phyloP scores from a whole-genome alignment of 2,888 invertebrate species.

The Dynastes tityus region DNA sequence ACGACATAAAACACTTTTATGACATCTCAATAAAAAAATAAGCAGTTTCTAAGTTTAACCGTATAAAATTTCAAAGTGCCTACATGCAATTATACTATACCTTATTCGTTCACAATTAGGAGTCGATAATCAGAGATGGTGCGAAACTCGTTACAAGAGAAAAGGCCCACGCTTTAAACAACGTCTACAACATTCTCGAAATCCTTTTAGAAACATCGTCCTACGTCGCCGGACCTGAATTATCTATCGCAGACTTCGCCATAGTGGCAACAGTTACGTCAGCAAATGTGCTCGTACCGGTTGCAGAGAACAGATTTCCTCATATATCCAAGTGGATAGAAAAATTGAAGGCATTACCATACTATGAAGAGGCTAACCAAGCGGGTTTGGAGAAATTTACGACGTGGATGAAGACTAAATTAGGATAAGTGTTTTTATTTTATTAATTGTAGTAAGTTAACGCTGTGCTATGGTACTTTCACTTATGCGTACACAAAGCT shows the following conservation, averaged over 20 bases:
- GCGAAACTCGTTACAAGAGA: slow-evolving; percentile 48
- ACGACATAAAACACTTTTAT: not conserved
- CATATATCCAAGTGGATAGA: slow-evolving; percentile 64
- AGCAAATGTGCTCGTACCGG: slow-evolving; percentile 62
- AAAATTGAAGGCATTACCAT: slow-evolving; percentile 61
- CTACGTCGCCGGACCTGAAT: slow-evolving; percentile 72
- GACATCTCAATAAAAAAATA: too few species aligned
- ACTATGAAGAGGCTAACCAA: slow-evolving; percentile 54
- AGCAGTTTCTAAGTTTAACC: too few species aligned
- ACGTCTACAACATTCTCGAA: slow-evolving; percentile 39
- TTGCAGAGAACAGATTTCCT: slow-evolving; percentile 62
- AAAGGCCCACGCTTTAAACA: slow-evolving; percentile 42
- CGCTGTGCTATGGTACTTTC: too few species aligned
- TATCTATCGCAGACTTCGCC: slow-evolving; percentile 74
- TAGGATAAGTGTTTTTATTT: slow-evolving; percentile 21
- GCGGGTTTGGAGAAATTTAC: slow-evolving; percentile 53
- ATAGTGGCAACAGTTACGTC: slow-evolving; percentile 66
- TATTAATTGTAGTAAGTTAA: too few species aligned
- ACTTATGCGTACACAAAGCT: not conserved
- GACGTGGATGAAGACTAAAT: slow-evolving; percentile 24
- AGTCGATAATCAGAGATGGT: slow-evolving; percentile 44
- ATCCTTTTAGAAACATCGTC: slow-evolving; percentile 68
- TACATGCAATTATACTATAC: not conserved
- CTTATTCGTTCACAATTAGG: slow-evolving; percentile 21
- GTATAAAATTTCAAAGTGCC: not conserved